phyloP scores from a whole-genome alignment of 2,888 invertebrate species.

The Sylvicola fuscatus region DNA sequence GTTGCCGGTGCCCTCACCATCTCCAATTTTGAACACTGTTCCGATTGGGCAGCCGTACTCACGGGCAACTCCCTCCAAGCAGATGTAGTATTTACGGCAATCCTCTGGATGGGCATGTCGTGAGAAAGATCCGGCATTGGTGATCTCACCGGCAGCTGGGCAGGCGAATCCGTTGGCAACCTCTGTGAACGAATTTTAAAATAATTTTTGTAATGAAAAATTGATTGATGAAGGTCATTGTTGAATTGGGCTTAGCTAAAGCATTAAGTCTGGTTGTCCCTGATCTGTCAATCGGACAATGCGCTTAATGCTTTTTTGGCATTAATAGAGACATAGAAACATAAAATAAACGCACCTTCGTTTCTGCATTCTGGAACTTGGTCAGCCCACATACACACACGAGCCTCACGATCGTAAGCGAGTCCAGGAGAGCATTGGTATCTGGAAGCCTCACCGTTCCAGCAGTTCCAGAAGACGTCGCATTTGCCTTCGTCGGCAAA shows the following conservation, averaged over 20 bases:
- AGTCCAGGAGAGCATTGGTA: constrained; percentile 90
- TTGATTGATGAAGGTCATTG: neutral
- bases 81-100: constrained; percentile 90
- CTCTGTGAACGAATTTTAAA: constrained; percentile 34
- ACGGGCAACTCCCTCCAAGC: constrained; percentile 71
- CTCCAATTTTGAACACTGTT: constrained; percentile 87
- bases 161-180: constrained; percentile 79
- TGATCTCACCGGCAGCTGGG: constrained; percentile 62
- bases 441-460: constrained; percentile 85
- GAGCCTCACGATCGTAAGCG: constrained; percentile 81
- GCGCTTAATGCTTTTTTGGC: too few relatives aligned
- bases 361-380: constrained; percentile 80
- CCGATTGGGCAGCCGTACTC: constrained; percentile 93
- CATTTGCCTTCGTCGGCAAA: constrained; percentile 76
- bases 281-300: too few relatives aligned
- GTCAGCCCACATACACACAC: constrained; percentile 94
- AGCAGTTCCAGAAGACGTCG: constrained; percentile 92
- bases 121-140: constrained; percentile 74
- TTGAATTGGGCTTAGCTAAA: too few relatives aligned
- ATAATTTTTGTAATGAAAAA: neutral
- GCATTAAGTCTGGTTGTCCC: too few relatives aligned
- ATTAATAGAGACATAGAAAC: too few relatives aligned
- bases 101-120: constrained; percentile 88
- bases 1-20: constrained; percentile 74
- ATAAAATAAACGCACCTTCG: constrained; percentile 39